Evolutionary conservation across 2,888 invertebrate genomes (phyloP).

Genomic region (Timema podura): DNA sequence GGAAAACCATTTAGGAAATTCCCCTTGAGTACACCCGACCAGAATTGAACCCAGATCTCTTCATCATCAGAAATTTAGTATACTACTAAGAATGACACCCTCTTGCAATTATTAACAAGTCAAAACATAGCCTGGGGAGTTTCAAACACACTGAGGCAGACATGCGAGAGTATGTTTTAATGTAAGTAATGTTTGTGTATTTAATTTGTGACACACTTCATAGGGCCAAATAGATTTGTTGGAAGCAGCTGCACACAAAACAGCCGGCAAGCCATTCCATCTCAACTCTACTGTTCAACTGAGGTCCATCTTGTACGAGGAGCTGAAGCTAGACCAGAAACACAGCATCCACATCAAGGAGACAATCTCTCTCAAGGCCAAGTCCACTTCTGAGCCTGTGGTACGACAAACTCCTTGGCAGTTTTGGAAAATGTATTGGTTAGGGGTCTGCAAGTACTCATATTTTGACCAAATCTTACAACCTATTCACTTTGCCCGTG

Average conservation of each 20-base stretch:
- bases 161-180: not conserved
- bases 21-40: no score
- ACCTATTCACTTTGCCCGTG: no score
- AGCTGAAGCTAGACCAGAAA: constrained; percentile 46
- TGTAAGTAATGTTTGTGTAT: not conserved
- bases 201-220: not conserved
- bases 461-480: no score
- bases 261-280: constrained; percentile 47
- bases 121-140: no score
- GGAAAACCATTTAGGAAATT: no score
- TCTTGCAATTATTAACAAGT: no score
- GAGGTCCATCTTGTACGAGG: constrained; percentile 47
- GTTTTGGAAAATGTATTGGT: no score
- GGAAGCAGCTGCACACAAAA: constrained; percentile 45
- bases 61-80: no score
- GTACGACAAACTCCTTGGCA: constrained; percentile 35
- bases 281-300: constrained; percentile 48
- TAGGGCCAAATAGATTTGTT: constrained; percentile 40
- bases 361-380: constrained; percentile 44
- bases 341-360: constrained; percentile 42
- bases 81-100: no score
- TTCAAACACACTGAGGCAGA: not conserved
- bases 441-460: no score
- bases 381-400: constrained; percentile 50
- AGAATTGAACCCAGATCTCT: no score